Evolutionary conservation across 2,113 vertebrate genomes (phyloP), one percentile per base, ranked within the genome.

Genomic region (Thermophis baileyi): DNA sequence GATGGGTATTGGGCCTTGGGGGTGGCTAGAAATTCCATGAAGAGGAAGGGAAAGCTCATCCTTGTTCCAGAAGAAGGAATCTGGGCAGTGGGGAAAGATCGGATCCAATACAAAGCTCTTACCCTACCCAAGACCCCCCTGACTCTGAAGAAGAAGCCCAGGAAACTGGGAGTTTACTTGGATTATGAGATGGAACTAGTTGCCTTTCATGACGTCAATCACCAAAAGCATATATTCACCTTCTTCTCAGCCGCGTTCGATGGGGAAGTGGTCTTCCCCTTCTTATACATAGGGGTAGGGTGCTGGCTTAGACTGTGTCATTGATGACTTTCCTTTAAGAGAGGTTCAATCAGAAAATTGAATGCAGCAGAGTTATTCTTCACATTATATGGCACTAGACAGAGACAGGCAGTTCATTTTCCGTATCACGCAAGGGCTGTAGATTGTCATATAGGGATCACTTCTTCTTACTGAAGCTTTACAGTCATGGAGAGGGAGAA

Each of bases 1-100:
- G 51, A 91, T 20, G 93, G 90, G 4, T 89, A 87, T 14, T 95
- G 94, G 94, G 90, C 53, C 10, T 81, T 95, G 12, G 94, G 94
- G 11, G 53, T 95, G 54, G 93, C 94, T 24, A 86, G 86, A 12
- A 30, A 89, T 25, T 95, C 94, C 10, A 88, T 93, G 40, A 93
- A n/a, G 90, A 91, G 94, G 30, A 93, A 94, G 47, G 93, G 54
- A 7, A 53, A 87, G 10, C 50, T 93, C 44, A 86, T 54, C 20
- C 90, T 93, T 40, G 91, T 74, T n/a, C 94, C 93, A 9, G 22
- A 85, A 12, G 44, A 93, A 63, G 94, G 94, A 1, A 94, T 93
- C 93, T 95, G 94, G 94, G 93, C 94, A 5, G 60, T 95, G 35
- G 85, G 88, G 25, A 91, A 92, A 40, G 44, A 27, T 11, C 49